Evolutionary conservation across 2,888 invertebrate species (phyloP).

Genomic region (Hirtodrosophila alboralis): DNA sequence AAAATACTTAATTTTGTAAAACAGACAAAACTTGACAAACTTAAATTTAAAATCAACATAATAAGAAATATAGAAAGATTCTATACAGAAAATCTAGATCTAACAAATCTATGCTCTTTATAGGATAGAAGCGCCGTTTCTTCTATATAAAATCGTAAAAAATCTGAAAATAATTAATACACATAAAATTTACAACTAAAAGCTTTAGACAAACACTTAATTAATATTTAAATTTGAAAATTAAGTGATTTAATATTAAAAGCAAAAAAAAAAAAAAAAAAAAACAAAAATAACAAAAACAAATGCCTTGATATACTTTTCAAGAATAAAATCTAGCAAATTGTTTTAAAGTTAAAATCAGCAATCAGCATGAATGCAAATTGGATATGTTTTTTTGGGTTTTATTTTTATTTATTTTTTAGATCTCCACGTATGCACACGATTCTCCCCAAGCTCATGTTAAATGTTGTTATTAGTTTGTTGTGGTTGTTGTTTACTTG

Average conservation of each 20-base stretch:
- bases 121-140: too few species aligned
- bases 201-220: too few species aligned
- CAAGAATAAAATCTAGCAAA: conserved; percentile 14
- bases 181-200: too few species aligned
- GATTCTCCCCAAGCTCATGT: conserved; percentile 35
- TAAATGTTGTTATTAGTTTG: conserved; percentile 31
- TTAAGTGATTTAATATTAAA: not conserved
- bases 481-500: conserved; percentile 29
- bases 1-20: too few species aligned
- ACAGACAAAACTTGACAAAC: too few species aligned
- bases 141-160: too few species aligned
- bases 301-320: conserved; percentile 18
- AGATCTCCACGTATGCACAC: conserved; percentile 44
- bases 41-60: too few species aligned
- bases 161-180: too few species aligned
- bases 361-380: conserved; percentile 12
- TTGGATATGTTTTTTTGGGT: conserved; percentile 4
- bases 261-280: not conserved
- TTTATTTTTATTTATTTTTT: not conserved
- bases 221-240: not conserved
- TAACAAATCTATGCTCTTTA: too few species aligned
- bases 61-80: too few species aligned
- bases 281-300: conserved; percentile 1
- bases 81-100: too few species aligned
- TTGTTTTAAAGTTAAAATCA: not conserved